phyloP scores from a whole-genome alignment of 2,113 vertebrate genomes.

The Scopus umbretta region DNA sequence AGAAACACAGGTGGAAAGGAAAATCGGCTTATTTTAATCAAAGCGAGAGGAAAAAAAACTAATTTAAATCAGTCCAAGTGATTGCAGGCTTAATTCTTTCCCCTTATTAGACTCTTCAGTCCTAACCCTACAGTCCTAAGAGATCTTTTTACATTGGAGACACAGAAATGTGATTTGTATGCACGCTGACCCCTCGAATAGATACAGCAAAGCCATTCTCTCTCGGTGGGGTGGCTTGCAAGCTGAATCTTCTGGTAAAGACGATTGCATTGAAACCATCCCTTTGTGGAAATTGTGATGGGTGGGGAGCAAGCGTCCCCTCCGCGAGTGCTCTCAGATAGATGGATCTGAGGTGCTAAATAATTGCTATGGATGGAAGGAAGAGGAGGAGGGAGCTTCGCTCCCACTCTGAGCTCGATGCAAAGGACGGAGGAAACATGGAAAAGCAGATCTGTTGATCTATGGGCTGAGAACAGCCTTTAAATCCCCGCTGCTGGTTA shows the following conservation, averaged over 20 bases:
- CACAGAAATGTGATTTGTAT: not conserved
- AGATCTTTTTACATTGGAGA: not conserved
- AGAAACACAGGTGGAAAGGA: constrained; percentile 40
- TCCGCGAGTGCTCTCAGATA: not conserved
- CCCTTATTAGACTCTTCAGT: constrained; percentile 43
- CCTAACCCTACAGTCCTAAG: not conserved
- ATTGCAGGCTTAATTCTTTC: constrained; percentile 48
- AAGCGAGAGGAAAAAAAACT: not conserved
- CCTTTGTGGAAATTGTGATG: not conserved
- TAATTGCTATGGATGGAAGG: not conserved
- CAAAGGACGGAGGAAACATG: not conserved
- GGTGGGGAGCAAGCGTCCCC: not conserved
- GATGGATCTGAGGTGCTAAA: not conserved
- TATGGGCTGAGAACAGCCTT: not conserved
- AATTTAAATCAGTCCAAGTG: constrained; percentile 57
- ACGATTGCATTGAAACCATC: not conserved
- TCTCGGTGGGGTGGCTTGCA: not conserved
- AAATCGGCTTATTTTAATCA: constrained; percentile 61
- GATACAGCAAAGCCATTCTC: not conserved
- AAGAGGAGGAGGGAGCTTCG: not conserved
- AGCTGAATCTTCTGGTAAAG: not conserved
- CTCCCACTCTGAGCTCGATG: not conserved
- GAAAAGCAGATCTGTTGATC: not conserved
- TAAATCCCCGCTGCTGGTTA: not conserved
- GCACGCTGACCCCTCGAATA: not conserved